phyloP scores from a whole-genome alignment of 2,797 vertebrate genomes.

The Cichlasoma orientale region DNA sequence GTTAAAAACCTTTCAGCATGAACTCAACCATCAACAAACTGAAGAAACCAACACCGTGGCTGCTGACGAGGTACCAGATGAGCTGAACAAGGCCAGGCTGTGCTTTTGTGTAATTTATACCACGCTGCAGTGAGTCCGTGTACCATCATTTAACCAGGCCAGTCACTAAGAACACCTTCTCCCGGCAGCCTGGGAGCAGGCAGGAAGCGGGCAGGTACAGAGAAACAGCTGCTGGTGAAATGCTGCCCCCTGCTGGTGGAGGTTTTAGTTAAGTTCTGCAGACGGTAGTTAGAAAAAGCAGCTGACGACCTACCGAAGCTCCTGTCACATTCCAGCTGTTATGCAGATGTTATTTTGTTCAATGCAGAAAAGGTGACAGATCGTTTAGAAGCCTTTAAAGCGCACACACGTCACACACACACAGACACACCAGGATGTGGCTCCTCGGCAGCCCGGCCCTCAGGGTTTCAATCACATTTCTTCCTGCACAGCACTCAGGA shows the following conservation, averaged over 20 bases:
- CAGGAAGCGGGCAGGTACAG: not conserved
- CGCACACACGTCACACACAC: accelerated
- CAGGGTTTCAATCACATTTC: not conserved
- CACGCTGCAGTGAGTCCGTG: not conserved
- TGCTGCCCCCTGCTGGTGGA: not conserved
- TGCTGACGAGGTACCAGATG: not conserved
- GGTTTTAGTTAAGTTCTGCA: not conserved
- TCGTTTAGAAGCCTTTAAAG: no score
- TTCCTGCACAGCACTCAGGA: not conserved
- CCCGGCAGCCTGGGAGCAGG: no score
- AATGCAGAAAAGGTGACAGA: not conserved
- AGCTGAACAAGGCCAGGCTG: not conserved
- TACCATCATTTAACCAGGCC: no score
- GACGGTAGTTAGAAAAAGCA: not conserved
- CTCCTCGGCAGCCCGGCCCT: not conserved
- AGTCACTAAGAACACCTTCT: not conserved
- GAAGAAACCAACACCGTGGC: not conserved
- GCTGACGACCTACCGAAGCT: not conserved
- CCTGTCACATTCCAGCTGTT: not conserved
- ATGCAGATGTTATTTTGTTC: not conserved
- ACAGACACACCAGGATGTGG: accelerated
- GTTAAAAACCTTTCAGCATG: not conserved
- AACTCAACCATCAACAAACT: no score
- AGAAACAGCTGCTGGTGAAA: not conserved
- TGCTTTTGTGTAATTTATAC: not conserved